These are phyloP conservation scores for Melopsittacus undulatus DNA, from an alignment of 2,797 vertebrate species.

Conservation along the genomic window DNA sequence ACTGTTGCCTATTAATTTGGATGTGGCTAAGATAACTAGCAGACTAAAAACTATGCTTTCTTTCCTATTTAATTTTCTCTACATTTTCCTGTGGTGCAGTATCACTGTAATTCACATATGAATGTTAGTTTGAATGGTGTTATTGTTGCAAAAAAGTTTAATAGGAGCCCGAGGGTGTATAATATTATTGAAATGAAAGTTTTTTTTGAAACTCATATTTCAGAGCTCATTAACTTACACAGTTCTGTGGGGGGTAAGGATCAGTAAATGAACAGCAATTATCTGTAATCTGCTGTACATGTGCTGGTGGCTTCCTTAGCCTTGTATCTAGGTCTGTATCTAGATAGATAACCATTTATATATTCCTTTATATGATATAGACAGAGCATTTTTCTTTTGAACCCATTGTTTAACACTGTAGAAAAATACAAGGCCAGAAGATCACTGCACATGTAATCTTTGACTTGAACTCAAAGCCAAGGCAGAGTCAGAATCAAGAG, in stretches of 20 bases:
- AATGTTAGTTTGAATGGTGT: slow-evolving; percentile 52
- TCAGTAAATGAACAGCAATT: slow-evolving; percentile 64
- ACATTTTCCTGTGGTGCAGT: slow-evolving; percentile 38
- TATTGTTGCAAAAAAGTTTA: slow-evolving; percentile 69
- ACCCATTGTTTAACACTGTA: neutral
- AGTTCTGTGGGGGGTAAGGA: slow-evolving; percentile 60
- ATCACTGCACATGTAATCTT: neutral
- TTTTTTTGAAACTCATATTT: slow-evolving; percentile 69
- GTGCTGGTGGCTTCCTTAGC: slow-evolving; percentile 9
- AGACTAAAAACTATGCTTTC: neutral
- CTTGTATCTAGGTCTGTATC: neutral
- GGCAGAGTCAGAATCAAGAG: neutral
- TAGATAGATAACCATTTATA: neutral
- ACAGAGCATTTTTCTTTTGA: neutral
- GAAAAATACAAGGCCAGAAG: neutral
- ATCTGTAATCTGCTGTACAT: slow-evolving; percentile 46
- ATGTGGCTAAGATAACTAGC: neutral
- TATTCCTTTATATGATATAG: neutral
- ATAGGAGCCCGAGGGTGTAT: slow-evolving; percentile 36
- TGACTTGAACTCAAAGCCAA: neutral
- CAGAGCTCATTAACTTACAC: slow-evolving; percentile 66
- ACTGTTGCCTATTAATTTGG: slow-evolving; percentile 9
- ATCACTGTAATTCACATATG: slow-evolving; percentile 54
- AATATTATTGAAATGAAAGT: slow-evolving; percentile 59
- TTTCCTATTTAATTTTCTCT: slow-evolving; percentile 47